phyloP scores from a whole-genome alignment of 2,888 invertebrate species.

The Eurytoma adleriae region DNA sequence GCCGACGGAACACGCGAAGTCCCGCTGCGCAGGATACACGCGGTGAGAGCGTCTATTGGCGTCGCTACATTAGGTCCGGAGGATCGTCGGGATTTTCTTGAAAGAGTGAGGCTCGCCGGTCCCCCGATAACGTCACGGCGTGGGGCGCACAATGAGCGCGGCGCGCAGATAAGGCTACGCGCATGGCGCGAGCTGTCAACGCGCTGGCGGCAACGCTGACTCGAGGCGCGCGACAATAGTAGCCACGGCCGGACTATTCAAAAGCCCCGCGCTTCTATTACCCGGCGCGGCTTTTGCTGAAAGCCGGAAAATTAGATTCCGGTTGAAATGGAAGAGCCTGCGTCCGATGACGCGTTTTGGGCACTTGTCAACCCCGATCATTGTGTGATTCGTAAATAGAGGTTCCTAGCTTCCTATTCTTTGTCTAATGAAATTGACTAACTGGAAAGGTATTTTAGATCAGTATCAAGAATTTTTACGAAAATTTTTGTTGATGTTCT shows the following conservation, averaged over 20 bases:
- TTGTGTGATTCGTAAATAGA: not conserved
- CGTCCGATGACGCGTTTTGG: not conserved
- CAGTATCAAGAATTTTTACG: too few species aligned
- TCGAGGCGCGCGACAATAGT: too few species aligned
- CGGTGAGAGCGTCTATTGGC: conserved; percentile 63
- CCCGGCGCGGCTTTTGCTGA: conserved; percentile 2
- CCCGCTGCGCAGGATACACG: conserved; percentile 38
- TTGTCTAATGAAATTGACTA: too few species aligned
- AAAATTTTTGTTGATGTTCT: too few species aligned
- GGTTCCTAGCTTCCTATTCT: not conserved
- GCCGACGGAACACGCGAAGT: conserved; percentile 18
- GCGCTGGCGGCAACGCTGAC: too few species aligned
- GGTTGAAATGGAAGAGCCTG: not conserved
- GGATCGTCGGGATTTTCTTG: too few species aligned
- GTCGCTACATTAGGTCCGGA: too few species aligned
- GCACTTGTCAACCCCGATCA: not conserved
- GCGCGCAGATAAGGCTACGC: not conserved
- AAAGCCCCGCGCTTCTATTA: conserved; percentile 17
- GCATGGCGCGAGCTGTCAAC: not conserved
- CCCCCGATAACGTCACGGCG: not conserved
- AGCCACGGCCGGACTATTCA: not conserved
- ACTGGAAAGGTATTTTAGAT: too few species aligned
- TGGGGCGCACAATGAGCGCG: not conserved
- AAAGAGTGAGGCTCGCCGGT: too few species aligned
- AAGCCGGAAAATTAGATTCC: conserved; percentile 51